Base-by-base conservation (phyloP, 2,797 vertebrate species). In the Acrossocheilus fasciatus region DNA sequence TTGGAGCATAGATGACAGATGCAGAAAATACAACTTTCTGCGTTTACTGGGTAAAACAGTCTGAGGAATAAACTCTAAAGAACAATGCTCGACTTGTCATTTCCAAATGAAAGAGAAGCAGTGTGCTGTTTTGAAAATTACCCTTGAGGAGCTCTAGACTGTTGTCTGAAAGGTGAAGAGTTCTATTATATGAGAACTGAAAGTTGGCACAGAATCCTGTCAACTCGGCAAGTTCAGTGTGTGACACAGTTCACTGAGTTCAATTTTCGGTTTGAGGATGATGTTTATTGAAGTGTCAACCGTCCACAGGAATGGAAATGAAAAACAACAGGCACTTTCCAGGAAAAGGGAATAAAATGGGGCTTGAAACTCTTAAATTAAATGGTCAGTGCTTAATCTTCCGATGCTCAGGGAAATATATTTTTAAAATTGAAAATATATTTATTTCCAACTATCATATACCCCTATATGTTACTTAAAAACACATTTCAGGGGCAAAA, bases 281-380 rank as follows among this genome's bases (percentile, higher is more conserved):
- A 87, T 84, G 83, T 90, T 88, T 87, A 90, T 84, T 73, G 26
- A 75, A 81, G 81, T 84, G 66, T 85, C 45, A 82, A 85, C 59
- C 43, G 15, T 78, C 64, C 69, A 85, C 78, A 86, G 80, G 45
- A 86, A 86, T 86, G 69, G 82, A 84, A 87, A 86, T 68, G 36
- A 23, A 85, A 87, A 84, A 83, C 81, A 86, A 86, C 78, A 86
- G 72, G 45, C 17, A 62, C 54, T 79, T 62, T 79, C 36, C 54
- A 78, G 36, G 52, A 57, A 78, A 2, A 78, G 36, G 54, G 23
- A 7, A 45, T 34, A 79, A 45, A 62, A 79, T 9, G 9, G 23
- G 1, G 12, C 34, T 12, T 78, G 57, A 64, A 64, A 45, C n/a
- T 59, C 20, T n/a, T 62, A 43, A 26, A 79, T 34, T 9, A 57